Evolutionary conservation across 1,140 invertebrate species (phyloP), one percentile per base, ranked within the genome.

Genomic region (Scylla paramamosain): DNA sequence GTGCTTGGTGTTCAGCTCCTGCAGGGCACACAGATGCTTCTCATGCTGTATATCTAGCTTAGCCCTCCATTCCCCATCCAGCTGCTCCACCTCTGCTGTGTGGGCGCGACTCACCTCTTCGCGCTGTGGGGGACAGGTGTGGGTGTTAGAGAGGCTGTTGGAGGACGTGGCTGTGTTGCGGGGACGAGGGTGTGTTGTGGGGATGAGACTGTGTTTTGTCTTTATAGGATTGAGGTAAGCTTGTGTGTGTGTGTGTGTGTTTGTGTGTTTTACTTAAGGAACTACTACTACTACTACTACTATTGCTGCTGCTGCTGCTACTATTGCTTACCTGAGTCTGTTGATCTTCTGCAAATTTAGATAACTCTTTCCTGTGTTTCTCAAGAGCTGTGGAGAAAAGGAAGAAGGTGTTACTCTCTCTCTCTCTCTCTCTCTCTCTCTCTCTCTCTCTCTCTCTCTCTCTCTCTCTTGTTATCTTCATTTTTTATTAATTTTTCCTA

Each of bases 51-150:
- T n/a, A 6, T 95, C 94, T 7, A 95, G 82, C 48, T 95, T 95
- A 67, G 25, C 92, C 3, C 90, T 77, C 94, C 94, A 95, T 67
- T 95, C 94, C 12, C 77, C 94, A n/a, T 95, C 94, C 77, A 95
- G 77, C 46, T 91, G 90, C 82, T 95, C 94, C 46, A 95, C n/a
- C 77, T 95, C 90, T 0, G 89, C 90, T 8, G 90, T 0, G 67
- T 95, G 94, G 77, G 94, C 94, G n/a, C 94, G 77, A n/a, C 94
- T 95, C n/a, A 92, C 32, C 29, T 46, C 94, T 82, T 95, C 94
- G 6, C 94, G 90, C 94, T 95, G 82, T 10, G 29, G 7, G 45
- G 52, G n/a, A 52, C 12, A 10, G 20, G 3, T 0, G 48, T 20
- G 4, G 86, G 45, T 6, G 14, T 87, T 6, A 0, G 14, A 6